Evolutionary conservation across 2,113 vertebrate genomes (phyloP), one percentile per base, ranked within the genome.

Genomic region (Gopherus flavomarginatus): DNA sequence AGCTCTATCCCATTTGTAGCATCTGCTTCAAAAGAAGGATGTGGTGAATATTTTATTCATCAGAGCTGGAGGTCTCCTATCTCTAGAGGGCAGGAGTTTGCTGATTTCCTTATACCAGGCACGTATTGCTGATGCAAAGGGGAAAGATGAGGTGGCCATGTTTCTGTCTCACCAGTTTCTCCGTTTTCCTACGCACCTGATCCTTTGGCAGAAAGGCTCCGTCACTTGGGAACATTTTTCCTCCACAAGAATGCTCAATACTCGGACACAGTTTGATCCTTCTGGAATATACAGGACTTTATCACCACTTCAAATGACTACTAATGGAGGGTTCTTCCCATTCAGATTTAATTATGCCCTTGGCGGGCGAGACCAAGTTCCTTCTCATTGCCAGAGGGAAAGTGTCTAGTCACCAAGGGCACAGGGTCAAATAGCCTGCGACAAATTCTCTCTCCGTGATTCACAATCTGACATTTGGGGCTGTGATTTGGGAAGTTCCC

Each of bases 41-140:
- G 95, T 96, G 96, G 95, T 94, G 96, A 90, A 97, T 97, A 96
- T 97, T 97, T 97, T 95, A 97, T 97, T 97, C 96, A 97, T 95
- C 93, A 95, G 95, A 97, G 93, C 93, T 97, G 94, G 96, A 97
- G 94, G 96, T 97, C 96, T 97, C 84, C 92, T 97, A 92, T 97
- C 96, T 97, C 97, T 97, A 97, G 97, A 97, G 96, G 96, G 96
- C 96, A 97, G 93, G 92, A 97, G 94, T 94, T 96, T 96, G 95
- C 97, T 97, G 96, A 97, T 96, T 97, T 97, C 90, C 90, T 91
- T 87, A 4, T 65, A 50, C 16, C 22, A 91, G 86, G 86, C 89
- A 59, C 80, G 79, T 89, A 38, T 5, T 92, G 95, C 90, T 96
- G 92, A 96, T 95, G 94, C 94, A 93, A 85, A 94, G 88, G 53